A percentile compares a stretch with the other conserved stretches of the same genome.
phyloP scores from a whole-genome alignment of 92 coral and sea anemone genomes.

The Desmophyllum pertusum region DNA sequence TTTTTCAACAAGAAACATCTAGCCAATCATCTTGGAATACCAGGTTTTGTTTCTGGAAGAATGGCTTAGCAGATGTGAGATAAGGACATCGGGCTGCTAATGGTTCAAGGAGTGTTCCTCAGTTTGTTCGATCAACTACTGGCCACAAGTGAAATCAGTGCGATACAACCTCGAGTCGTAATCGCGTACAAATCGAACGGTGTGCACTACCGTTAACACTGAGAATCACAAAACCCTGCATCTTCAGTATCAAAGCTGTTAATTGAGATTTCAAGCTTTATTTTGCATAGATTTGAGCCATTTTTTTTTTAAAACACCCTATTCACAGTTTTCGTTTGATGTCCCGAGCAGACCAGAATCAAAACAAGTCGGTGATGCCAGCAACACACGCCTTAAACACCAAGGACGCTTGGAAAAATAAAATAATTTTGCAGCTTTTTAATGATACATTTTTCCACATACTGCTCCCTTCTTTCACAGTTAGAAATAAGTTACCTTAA shows the following conservation, averaged over 20 bases:
- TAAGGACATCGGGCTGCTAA: background rate
- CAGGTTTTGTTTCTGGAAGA: constrained; percentile 1
- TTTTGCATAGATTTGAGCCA: background rate
- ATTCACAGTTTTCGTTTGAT: constrained; percentile 6
- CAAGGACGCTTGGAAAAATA: background rate
- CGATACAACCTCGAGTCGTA: constrained; percentile 32
- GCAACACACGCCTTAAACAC: constrained; percentile 18
- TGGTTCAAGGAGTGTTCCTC: background rate
- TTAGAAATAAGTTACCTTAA: constrained; percentile 14
- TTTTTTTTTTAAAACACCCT: background rate
- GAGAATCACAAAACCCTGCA: background rate
- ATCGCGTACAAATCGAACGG: constrained; percentile 12
- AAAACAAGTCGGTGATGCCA: constrained; percentile 43
- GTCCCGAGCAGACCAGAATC: constrained; percentile 36
- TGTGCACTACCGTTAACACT: background rate
- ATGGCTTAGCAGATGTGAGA: background rate
- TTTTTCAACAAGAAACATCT: background rate
- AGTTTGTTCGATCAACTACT: constrained; percentile 31
- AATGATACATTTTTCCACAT: background rate
- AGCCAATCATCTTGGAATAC: constrained; percentile 28
- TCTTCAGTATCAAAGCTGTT: background rate
- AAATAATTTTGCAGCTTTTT: background rate
- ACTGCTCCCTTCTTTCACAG: background rate
- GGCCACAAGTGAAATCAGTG: constrained; percentile 48
- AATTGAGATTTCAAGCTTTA: background rate